Base-by-base conservation (phyloP, 1,140 invertebrate genomes). In the Tribolium madens region DNA sequence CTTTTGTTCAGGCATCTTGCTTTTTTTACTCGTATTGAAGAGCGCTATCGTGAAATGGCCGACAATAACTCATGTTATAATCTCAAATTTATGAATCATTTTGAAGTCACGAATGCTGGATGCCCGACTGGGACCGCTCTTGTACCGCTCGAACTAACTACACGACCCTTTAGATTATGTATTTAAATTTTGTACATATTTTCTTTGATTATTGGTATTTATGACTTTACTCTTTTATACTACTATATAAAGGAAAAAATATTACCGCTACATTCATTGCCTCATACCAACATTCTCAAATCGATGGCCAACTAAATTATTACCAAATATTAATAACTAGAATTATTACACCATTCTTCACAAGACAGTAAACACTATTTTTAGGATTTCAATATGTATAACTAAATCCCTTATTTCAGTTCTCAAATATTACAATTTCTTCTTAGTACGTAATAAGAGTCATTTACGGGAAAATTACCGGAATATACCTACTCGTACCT, bases 81-180 rank as follows among this genome's bases (percentile, higher is more conserved):
- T 79, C 78, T 79, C 73, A 75, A 79, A 79, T 79, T 79, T 79
- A 79, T 79, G 78, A 78, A 79, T 79, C 78, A 73, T 77, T 77
- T 71, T 78, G 76, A 74, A 75, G 75, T 79, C 78, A 79, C 78
- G 78, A 79, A 78, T 79, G 70, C 69, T 76, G 68, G 77, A 76
- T 76, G 68, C 74, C 70, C 70, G 70, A 72, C 70, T 72, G 70
- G 70, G 70, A 52, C 70, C 70, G 70, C 70, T 72, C 70, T 72
- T 72, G 70, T 72, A 72, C 70, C 74, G 74, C 69, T 52, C 69
- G 52, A 21, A 57, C 76, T 70, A 72, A 76, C 77, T 78, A 78
- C 77, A 78, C 74, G 69, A 78, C 74, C 70, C 77, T 76, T 75
- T 75, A 78, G 77, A 78, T 78, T 78, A 78, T 78, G 77, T 78